Evolutionary conservation across 2,797 vertebrate species (phyloP).

Genomic region (Erpetoichthys calabaricus): DNA sequence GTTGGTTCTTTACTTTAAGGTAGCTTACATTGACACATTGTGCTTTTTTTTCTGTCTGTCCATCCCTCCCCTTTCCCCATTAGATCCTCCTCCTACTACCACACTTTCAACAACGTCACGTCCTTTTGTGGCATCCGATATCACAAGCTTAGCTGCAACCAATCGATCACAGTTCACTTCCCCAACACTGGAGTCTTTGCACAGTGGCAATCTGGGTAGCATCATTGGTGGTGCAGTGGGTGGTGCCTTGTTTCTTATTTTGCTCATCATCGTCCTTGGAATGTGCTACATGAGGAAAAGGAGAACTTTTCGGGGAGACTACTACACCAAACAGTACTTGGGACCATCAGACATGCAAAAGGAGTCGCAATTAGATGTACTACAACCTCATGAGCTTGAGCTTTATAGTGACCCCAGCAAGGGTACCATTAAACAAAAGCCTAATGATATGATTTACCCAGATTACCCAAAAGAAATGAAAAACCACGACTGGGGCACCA

Average conservation of each 20-base stretch:
- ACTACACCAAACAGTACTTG: constrained; percentile 97
- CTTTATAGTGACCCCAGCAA: constrained; percentile 55
- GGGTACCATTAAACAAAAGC: constrained; percentile 55
- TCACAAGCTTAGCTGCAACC: constrained; percentile 55
- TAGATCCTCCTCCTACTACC: constrained; percentile 87
- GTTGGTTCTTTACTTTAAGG: constrained; percentile 49
- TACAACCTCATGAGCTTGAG: constrained; percentile 85
- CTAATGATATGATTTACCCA: constrained; percentile 69
- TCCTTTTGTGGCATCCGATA: constrained; percentile 52
- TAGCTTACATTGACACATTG: constrained; percentile 86
- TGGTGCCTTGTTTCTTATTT: constrained; percentile 72
- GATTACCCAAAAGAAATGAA: constrained; percentile 77
- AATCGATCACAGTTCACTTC: constrained; percentile 57
- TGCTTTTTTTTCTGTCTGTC: constrained; percentile 78
- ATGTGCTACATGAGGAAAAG: constrained; percentile 74
- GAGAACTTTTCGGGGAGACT: constrained; percentile 89
- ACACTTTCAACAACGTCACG: constrained; percentile 66
- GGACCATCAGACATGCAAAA: constrained; percentile 93
- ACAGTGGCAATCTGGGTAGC: constrained; percentile 70
- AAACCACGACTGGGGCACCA: constrained; percentile 74
- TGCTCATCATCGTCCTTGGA: constrained; percentile 65
- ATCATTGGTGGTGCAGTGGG: constrained; percentile 76
- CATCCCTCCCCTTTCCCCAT: constrained; percentile 62
- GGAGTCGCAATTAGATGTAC: constrained; percentile 86
- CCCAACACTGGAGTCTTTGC: constrained; percentile 64